Evolutionary conservation across 2,797 vertebrate genomes (phyloP).

Genomic region (Sandelia bainsii): DNA sequence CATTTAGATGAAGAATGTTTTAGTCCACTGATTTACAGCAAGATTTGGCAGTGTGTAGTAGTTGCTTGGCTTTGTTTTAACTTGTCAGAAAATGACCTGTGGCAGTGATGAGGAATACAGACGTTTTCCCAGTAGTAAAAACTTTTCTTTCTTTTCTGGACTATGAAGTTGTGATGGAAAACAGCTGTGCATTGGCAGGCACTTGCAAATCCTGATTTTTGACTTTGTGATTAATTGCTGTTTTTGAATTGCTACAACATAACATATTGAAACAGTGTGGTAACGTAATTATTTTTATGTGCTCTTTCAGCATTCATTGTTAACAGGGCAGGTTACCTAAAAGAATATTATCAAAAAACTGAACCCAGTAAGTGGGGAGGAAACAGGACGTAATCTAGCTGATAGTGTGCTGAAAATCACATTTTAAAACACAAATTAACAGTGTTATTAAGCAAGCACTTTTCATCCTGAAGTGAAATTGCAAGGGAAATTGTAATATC

Average conservation of each 20-base stretch:
- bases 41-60: background rate
- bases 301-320: background rate
- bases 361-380: background rate
- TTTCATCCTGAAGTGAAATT: background rate
- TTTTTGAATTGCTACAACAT: background rate
- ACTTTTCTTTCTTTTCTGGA: background rate
- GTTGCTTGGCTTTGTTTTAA: conserved; percentile 49
- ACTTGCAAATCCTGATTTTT: background rate
- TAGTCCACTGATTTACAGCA: background rate
- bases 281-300: too few relatives aligned
- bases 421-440: too few relatives aligned
- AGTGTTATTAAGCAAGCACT: background rate
- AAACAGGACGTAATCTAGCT: conserved; percentile 2
- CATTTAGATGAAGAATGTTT: background rate
- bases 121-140: conserved; percentile 29
- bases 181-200: background rate
- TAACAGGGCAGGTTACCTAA: background rate
- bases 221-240: background rate
- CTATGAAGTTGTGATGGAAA: background rate
- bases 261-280: rapidly evolving
- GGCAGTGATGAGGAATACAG: conserved; percentile 4
- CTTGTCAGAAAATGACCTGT: conserved; percentile 36
- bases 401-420: background rate
- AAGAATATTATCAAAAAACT: conserved; percentile 22
- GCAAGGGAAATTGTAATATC: background rate